A percentile compares a stretch with the other conserved stretches of the same genome.
Conservation (phyloP, 2,888 invertebrate species). For the Mesodorylaimus sp. region DNA sequence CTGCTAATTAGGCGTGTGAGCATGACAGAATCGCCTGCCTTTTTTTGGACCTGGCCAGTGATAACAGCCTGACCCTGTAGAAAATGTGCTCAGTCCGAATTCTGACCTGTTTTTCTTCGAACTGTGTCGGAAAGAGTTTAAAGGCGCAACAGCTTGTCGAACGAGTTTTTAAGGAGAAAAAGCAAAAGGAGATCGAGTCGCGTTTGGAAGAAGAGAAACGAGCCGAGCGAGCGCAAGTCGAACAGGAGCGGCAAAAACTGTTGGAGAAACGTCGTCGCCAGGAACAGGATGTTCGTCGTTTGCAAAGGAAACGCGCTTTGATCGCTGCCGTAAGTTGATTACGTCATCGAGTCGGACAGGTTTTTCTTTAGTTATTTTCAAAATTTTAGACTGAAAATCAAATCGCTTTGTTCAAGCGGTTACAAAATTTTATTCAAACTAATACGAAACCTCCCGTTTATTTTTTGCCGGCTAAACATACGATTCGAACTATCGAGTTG, state of each 20-base stretch:
- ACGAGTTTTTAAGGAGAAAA: constrained; percentile 45
- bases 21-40: too few species aligned
- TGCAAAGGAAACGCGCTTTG: constrained; percentile 56
- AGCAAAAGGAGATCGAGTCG: constrained; percentile 67
- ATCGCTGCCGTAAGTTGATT: constrained; percentile 7
- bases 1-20: too few species aligned
- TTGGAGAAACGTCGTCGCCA: constrained; percentile 67
- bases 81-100: too few species aligned
- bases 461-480: constrained; percentile 63
- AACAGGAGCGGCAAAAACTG: constrained; percentile 59
- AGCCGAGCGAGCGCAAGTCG: constrained; percentile 63
- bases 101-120: too few species aligned
- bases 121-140: too few species aligned
- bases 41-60: too few species aligned
- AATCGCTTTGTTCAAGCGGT: constrained; percentile 43
- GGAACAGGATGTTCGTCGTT: constrained; percentile 63
- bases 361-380: too few species aligned
- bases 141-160: background rate
- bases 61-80: too few species aligned
- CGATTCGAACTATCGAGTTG: constrained; percentile 48
- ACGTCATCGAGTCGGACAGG: background rate
- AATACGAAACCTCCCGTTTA: constrained; percentile 66
- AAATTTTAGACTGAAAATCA: constrained; percentile 1
- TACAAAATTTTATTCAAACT: constrained; percentile 66
- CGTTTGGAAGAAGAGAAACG: constrained; percentile 78